phyloP scores from a whole-genome alignment of 2,113 vertebrate species.

The Thinocorus orbignyianus region DNA sequence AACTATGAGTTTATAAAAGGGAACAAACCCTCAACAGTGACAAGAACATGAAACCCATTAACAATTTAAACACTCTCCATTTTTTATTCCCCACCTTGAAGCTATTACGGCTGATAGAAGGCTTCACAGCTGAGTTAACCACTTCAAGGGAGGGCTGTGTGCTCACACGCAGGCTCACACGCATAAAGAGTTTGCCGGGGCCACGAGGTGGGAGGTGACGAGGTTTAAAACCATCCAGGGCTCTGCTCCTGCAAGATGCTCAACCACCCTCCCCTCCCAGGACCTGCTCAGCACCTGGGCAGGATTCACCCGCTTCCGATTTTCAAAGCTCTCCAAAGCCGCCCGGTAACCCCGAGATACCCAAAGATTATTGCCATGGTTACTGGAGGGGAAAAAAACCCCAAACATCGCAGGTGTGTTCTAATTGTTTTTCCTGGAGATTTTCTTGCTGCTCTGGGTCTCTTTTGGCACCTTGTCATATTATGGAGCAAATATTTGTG shows the following conservation, averaged over 20 bases:
- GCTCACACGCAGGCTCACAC: neutral
- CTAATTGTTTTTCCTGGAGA: neutral
- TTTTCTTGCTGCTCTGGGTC: slow-evolving; percentile 26
- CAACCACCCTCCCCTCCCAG: neutral
- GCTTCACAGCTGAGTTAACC: slow-evolving; percentile 69
- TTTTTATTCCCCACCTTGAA: slow-evolving; percentile 82
- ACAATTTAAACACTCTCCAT: slow-evolving; percentile 80
- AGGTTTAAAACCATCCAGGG: neutral
- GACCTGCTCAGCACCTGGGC: neutral
- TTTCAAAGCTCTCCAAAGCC: neutral
- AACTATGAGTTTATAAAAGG: slow-evolving; percentile 86
- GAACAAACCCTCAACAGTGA: slow-evolving; percentile 83
- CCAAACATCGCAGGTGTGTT: neutral
- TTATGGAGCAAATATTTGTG: slow-evolving; percentile 17
- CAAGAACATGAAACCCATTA: slow-evolving; percentile 83
- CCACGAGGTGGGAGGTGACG: neutral
- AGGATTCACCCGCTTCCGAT: neutral
- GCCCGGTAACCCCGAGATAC: neutral
- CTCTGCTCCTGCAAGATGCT: neutral
- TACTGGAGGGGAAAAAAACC: neutral
- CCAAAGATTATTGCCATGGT: slow-evolving; percentile 2
- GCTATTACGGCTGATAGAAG: slow-evolving; percentile 76
- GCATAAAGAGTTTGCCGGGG: neutral
- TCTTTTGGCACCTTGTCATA: slow-evolving; percentile 45
- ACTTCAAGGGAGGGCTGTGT: slow-evolving; percentile 52